Base-by-base conservation (phyloP, 2,797 vertebrate genomes). In the Gadopsis marmoratus region DNA sequence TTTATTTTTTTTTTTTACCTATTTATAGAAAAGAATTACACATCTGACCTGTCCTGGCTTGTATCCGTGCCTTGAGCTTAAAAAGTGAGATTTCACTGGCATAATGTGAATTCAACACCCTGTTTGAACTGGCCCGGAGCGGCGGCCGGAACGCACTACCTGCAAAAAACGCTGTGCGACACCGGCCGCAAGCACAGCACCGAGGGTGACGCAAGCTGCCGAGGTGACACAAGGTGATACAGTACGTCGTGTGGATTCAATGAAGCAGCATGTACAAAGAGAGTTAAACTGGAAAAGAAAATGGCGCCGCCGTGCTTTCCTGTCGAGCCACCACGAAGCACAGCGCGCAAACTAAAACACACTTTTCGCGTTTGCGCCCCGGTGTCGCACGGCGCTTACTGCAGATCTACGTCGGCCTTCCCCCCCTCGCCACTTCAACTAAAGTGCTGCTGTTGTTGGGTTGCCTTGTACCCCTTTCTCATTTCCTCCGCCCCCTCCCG, bases 1-100 rank as follows among this genome's bases (percentile, higher is more conserved):
- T 71, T 71, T 82, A 73, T 82, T 83, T 86, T 87, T 84, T 77
- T 71, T 71, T 82, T 74, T 82, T 83, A 87, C 74, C 85, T 88
- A 90, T 93, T 87, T 76, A 91, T 95, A 94, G 89, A 95, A 90
- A 93, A 89, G 53, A 90, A 93, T 83, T 56, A 90, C 79, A 84
- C 85, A 26, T 73, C 84, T 81, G 83, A 89, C 84, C 77, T 81
- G 79, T 64, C 82, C 81, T 91, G 91, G 90, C 88, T 91, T 90
- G 84, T 85, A 88, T 91, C 88, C 87, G 56, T 80, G 88, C 81
- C 88, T 90, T 80, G 74, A 90, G 85, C 84, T 87, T 88, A 86
- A 73, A 90, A 89, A 84, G 90, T 89, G 88, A 88, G 78, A 84
- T 76, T 87, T 89, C 91, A 90, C 91, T 91, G 91, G 88, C 87